These are phyloP conservation scores for Zonitis immaculata DNA, from an alignment of 2,888 invertebrate genomes.

Conservation along the genomic window DNA sequence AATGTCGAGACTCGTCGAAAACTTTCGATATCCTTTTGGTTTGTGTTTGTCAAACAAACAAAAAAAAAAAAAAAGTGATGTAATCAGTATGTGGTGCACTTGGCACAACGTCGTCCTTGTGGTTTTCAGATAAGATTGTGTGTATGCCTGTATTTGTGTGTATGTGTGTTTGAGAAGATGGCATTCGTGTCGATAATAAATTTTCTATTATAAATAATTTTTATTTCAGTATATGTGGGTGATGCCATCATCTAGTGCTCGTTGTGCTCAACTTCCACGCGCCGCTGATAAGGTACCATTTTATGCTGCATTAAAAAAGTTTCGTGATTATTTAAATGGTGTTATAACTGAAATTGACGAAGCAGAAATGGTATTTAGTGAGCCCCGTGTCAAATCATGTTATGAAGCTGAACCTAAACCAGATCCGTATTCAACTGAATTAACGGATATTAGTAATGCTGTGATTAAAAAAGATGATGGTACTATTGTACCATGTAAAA, in stretches of 20 bases:
- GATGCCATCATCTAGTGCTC: constrained; percentile 97
- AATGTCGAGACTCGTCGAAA: neutral
- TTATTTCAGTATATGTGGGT: constrained; percentile 90
- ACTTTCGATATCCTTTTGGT: neutral
- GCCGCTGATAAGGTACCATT: constrained; percentile 98
- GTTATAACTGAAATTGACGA: constrained; percentile 79
- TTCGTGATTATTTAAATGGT: constrained; percentile 90
- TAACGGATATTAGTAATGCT: constrained; percentile 51
- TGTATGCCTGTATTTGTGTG: neutral
- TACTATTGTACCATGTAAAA: constrained; percentile 69
- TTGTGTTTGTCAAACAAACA: neutral
- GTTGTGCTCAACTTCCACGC: constrained; percentile 95
- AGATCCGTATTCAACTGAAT: constrained; percentile 43
- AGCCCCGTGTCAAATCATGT: constrained; percentile 62
- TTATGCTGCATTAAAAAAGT: constrained; percentile 92
- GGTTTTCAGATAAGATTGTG: neutral
- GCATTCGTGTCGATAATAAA: constrained; percentile 1
- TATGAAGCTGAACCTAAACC: constrained; percentile 55
- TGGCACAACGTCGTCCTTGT: neutral
- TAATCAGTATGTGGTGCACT: neutral
- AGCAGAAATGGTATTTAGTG: constrained; percentile 79
- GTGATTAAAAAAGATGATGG: constrained; percentile 58
- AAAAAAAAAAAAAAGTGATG: neutral
- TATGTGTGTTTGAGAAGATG: constrained; percentile 4
- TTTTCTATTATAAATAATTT: constrained; percentile 10